A percentile compares a stretch with the other conserved stretches of the same genome.
Evolutionary conservation across 2,113 vertebrate species (phyloP).

Genomic region (Ardeotis arabs): DNA sequence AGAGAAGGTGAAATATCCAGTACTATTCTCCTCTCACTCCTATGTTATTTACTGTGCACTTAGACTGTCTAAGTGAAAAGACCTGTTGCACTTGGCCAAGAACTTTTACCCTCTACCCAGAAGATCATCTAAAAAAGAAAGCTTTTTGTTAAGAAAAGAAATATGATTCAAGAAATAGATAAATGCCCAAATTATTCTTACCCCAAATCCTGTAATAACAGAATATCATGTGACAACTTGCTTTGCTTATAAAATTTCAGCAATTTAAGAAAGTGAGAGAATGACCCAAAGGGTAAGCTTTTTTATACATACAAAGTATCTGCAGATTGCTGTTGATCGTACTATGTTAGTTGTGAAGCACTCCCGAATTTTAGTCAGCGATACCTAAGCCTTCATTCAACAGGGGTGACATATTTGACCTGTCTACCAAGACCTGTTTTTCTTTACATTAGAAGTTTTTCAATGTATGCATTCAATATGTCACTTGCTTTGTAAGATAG

Average conservation of each 20-base stretch:
- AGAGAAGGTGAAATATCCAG: background rate
- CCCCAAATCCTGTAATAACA: background rate
- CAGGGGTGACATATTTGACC: background rate
- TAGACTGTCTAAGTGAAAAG: background rate
- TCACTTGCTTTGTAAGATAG: background rate
- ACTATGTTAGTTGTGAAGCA: background rate
- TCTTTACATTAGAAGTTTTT: background rate
- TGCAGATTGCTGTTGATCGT: background rate
- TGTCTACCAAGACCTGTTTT: background rate
- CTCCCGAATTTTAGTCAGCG: background rate
- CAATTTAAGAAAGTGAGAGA: background rate
- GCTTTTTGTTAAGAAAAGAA: background rate
- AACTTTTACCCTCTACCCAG: background rate
- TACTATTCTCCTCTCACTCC: background rate
- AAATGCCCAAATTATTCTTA: background rate
- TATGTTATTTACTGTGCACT: background rate
- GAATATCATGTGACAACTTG: background rate
- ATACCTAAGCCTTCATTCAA: background rate
- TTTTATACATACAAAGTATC: background rate
- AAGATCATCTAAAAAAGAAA: background rate
- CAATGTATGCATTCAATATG: background rate
- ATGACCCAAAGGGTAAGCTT: background rate
- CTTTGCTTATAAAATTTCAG: background rate
- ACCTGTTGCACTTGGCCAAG: background rate
- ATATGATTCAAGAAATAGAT: background rate